Evolutionary conservation across 2,113 vertebrate genomes (phyloP), one percentile per base, ranked within the genome.

Genomic region (Willisornis vidua): DNA sequence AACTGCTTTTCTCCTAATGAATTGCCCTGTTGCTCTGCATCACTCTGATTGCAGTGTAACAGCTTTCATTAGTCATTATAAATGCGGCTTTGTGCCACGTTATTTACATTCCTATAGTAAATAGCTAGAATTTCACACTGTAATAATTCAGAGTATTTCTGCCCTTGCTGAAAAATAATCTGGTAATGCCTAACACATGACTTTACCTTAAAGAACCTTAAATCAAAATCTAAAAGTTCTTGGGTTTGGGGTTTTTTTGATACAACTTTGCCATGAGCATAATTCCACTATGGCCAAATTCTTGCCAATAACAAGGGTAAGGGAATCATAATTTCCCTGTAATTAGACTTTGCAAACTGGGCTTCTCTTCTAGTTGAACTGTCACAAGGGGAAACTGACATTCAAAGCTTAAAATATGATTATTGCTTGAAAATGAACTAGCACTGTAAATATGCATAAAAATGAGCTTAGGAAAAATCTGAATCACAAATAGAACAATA

Each of bases 81-180:
- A 98, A 98, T 95, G 98, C 45, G 37, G 94, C 98, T 98, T 96
- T 86, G 93, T 97, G 97, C 88, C 95, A 97, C 23, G 14, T 96
- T 97, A 97, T 98, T 98, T 98, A 98, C 86, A 97, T 97, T 97
- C 95, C 88, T 95, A 96, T 46, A 96, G 96, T 93, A 98, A 98
- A 97, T 93, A 97, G 97, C 97, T 96, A 97, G 94, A 97, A 97
- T 94, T 94, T 96, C 87, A 97, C 90, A 75, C 93, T 91, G 91
- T 74, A 96, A 96, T 96, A 91, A 72, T 87, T 93, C 93, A 95
- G 90, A 67, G 82, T 85, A 93, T 76, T 96, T 95, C 91, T 94
- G 93, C 90, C 97, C 85, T 96, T 95, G 86, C 74, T 94, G 82
- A 90, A 97, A 95, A 95, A 87, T 79, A 92, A 90, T 86, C 63